Percentiles rank a stretch among this genome's conserved stretches.
Conservation (phyloP, 2,888 invertebrate genomes). For the Drosophila crucigera region DNA sequence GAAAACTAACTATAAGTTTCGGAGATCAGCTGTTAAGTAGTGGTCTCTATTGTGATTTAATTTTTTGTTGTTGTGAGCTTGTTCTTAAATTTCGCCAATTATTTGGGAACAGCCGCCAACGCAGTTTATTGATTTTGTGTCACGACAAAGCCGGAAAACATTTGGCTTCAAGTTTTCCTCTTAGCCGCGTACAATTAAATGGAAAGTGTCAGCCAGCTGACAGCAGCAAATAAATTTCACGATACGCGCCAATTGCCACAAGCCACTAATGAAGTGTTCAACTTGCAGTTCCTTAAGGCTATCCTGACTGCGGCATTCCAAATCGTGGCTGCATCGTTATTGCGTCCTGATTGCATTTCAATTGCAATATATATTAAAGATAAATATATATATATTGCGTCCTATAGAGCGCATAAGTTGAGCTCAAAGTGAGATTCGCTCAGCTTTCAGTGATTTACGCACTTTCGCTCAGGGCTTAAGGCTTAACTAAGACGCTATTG, state of each 20-base stretch:
- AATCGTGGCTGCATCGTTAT: slow-evolving; percentile 6
- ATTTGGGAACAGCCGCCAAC: slow-evolving; percentile 29
- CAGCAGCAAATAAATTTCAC: slow-evolving; percentile 63
- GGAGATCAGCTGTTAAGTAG: slow-evolving; percentile 20
- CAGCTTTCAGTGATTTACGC: neutral
- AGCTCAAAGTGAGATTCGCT: neutral
- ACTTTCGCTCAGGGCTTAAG: neutral
- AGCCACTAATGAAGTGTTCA: slow-evolving; percentile 55
- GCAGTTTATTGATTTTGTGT: slow-evolving; percentile 55
- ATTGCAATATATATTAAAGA: slow-evolving; percentile 36
- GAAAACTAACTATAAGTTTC: slow-evolving; percentile 8
- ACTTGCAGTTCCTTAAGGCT: slow-evolving; percentile 23
- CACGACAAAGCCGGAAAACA: slow-evolving; percentile 38
- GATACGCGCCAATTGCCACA: slow-evolving; percentile 69
- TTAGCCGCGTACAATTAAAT: slow-evolving; percentile 59
- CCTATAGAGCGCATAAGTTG: neutral
- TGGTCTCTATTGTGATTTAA: slow-evolving; percentile 9
- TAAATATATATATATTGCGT: neutral
- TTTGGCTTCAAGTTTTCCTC: slow-evolving; percentile 37
- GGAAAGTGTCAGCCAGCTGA: slow-evolving; percentile 61
- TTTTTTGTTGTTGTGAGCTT: slow-evolving; percentile 20
- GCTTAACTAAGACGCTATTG: neutral
- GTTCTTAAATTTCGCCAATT: slow-evolving; percentile 45
- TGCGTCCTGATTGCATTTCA: slow-evolving; percentile 54
- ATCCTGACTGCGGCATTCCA: neutral